Conservation (phyloP, 2,888 invertebrate genomes). For the Idaea straminata region DNA sequence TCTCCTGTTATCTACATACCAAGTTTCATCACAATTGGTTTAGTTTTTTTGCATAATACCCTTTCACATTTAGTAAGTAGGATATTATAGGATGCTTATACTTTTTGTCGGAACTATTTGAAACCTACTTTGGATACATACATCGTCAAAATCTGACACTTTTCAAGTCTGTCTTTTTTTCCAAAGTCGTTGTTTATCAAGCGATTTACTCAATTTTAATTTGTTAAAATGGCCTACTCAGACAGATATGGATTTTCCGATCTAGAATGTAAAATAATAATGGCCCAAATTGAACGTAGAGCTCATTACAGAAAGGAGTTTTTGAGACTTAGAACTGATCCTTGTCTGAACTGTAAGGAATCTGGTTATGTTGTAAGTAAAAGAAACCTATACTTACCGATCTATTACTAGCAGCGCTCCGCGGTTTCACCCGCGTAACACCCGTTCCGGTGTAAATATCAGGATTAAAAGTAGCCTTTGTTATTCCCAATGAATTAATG, state of each 20-base stretch:
- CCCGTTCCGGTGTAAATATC: too few species aligned
- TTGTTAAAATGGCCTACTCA: constrained; percentile 31
- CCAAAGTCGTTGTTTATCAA: not conserved
- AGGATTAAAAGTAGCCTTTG: too few species aligned
- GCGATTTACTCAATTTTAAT: not conserved
- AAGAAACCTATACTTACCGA: not conserved
- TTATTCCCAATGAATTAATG: too few species aligned
- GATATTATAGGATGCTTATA: too few species aligned
- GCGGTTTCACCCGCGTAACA: too few species aligned
- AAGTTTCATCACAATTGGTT: too few species aligned
- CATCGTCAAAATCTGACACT: too few species aligned
- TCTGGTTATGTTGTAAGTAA: constrained; percentile 85
- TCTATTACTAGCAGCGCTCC: not conserved
- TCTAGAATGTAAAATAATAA: constrained; percentile 71
- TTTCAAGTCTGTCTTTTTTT: not conserved
- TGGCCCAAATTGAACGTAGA: constrained; percentile 81
- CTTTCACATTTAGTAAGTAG: too few species aligned
- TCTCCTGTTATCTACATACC: too few species aligned
- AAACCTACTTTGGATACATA: too few species aligned
- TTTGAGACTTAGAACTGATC: constrained; percentile 84
- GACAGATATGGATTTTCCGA: constrained; percentile 71
- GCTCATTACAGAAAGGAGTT: constrained; percentile 82
- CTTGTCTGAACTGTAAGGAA: constrained; percentile 82
- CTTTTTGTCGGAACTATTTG: too few species aligned
- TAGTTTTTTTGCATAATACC: too few species aligned